A percentile compares a stretch with the other conserved stretches of the same genome.
These are phyloP conservation scores for Coregonus suidteri DNA, from an alignment of 2,797 vertebrate species.

Conservation along the genomic window DNA sequence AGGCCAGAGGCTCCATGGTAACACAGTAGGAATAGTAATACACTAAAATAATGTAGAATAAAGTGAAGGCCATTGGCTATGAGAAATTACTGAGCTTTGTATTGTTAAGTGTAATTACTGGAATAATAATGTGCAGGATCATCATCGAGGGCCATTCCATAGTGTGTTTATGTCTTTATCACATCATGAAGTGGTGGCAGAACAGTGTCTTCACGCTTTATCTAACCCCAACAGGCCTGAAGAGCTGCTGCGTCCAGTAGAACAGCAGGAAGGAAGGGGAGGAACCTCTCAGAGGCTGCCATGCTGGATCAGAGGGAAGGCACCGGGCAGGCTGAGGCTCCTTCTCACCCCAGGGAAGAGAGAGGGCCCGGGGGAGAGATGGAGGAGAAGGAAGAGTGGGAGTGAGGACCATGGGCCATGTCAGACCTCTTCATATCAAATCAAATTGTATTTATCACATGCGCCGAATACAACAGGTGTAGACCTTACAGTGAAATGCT, in stretches of 20 bases:
- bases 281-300: neutral
- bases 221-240: neutral
- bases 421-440: slow-evolving; percentile 81
- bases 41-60: neutral
- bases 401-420: slow-evolving; percentile 28
- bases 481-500: too few species aligned
- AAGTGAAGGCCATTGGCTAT: neutral
- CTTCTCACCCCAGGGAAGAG: too few species aligned
- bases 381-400: slow-evolving; percentile 5
- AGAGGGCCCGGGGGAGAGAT: neutral
- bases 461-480: too few species aligned
- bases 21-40: neutral
- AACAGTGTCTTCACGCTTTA: neutral
- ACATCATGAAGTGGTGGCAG: neutral
- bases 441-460: too few species aligned
- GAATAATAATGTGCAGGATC: neutral
- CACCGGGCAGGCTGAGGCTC: neutral
- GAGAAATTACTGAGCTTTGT: neutral
- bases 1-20: slow-evolving; percentile 22
- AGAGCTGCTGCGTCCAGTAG: neutral
- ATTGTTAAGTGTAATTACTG: neutral
- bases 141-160: neutral
- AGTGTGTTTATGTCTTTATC: neutral
- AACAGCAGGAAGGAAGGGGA: neutral
- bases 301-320: neutral